A percentile compares a stretch with the other conserved stretches of the same genome.
Evolutionary conservation across 2,113 vertebrate species (phyloP).

Genomic region (Charadrius vociferus): DNA sequence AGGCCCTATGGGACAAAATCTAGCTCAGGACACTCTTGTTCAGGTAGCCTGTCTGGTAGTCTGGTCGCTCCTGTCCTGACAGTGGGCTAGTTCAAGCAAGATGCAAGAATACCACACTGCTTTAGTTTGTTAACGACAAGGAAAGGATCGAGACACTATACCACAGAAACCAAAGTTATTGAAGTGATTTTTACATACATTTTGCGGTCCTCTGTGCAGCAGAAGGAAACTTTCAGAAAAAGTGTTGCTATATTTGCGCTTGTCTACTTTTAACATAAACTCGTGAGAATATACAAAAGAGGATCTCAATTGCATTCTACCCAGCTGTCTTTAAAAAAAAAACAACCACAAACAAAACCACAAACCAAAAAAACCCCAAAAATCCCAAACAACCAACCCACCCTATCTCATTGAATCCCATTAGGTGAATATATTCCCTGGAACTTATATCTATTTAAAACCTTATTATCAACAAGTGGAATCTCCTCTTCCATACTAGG

Average conservation of each 20-base stretch:
- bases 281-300: background rate
- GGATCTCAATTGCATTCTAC: background rate
- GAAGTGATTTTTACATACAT: background rate
- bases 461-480: background rate
- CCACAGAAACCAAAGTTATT: background rate
- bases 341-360: background rate
- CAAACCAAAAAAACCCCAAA: background rate
- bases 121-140: background rate
- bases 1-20: background rate
- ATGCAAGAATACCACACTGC: accelerated
- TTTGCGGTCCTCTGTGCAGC: background rate
- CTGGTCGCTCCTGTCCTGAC: background rate
- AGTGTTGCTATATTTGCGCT: background rate
- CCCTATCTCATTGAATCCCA: background rate
- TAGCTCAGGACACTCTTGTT: background rate
- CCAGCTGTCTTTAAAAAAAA: background rate
- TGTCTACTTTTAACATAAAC: background rate
- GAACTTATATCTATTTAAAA: background rate
- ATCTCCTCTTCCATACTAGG: background rate
- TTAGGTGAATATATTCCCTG: background rate
- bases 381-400: background rate
- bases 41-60: background rate
- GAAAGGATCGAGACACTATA: background rate
- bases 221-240: background rate
- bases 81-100: background rate